Percentiles rank a stretch among this genome's conserved stretches.
Conservation (phyloP, 2,797 vertebrate species). For the Enoplosus armatus region DNA sequence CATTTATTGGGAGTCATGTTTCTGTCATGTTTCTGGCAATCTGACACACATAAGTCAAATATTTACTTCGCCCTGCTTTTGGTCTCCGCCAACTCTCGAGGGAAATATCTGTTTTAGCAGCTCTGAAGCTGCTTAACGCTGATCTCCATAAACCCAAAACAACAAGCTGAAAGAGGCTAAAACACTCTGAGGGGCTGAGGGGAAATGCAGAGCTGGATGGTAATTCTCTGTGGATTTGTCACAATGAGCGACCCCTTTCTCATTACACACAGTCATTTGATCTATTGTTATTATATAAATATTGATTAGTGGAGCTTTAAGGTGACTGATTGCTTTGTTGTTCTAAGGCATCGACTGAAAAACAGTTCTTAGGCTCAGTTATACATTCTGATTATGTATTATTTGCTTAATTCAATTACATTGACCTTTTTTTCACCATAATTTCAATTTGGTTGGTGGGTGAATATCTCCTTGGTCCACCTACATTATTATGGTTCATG, state of each 20-base stretch:
- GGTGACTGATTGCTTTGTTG: slow-evolving; percentile 4
- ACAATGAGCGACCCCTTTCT: background rate
- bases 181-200: background rate
- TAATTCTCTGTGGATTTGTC: background rate
- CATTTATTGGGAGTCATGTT: background rate
- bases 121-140: background rate
- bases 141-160: background rate
- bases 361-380: background rate
- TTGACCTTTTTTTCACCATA: background rate
- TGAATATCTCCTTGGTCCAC: background rate
- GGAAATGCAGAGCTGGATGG: background rate
- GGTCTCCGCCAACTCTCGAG: background rate
- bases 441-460: background rate
- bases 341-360: background rate
- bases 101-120: background rate
- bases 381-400: background rate
- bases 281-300: background rate
- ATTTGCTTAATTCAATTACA: background rate
- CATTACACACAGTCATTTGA: background rate
- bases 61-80: too few relatives aligned
- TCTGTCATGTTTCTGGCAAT: background rate
- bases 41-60: background rate
- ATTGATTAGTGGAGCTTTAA: slow-evolving; percentile 6
- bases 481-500: background rate
- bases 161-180: background rate